Base-by-base conservation (phyloP, 2,888 invertebrate genomes). In the Lordiphosa andalusiaca region DNA sequence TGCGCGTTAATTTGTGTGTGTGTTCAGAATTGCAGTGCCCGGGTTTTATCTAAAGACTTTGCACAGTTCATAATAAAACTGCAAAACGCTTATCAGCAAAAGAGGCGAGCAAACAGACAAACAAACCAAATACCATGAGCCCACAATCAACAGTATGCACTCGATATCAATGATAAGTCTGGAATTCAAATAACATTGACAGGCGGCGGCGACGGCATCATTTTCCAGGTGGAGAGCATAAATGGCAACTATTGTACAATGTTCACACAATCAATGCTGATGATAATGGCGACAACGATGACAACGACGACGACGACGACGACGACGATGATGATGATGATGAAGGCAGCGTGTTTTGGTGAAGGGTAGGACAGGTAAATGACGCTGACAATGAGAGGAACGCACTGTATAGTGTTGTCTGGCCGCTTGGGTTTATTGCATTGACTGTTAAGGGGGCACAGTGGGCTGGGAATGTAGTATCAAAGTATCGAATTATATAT, bases 231-330 rank as follows among this genome's bases (percentile, higher is more conserved):
- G 23, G 12, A 23, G 52, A 9, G 19, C 47, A 68, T 55, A 74
- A 68, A 68, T 74, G 61, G 54, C 65, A 74, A 68, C 61, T 74
- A 71, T 72, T 71, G 57, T 62, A 42, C 54, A 70, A 42, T 48
- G 60, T 67, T 62, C 56, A 48, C 53, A 73, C 74, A 74, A 74
- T 72, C 71, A 71, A 64, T 65, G 68, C 61, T 67, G 57, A 73
- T 69, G 67, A 52, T n/a, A 36, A 48, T 40, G 53, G 38, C 13
- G 30, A 53, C 25, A 46, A 39, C 33, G 12, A 53, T 10, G 46
- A 58, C 40, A 53, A 73, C 54, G 54, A 69, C 54, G 67, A 51
- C 64, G 69, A 53, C 41, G 23, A 33, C 19, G 35, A 30, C 2
- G 7, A 12, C 44, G 33, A 12, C 19, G 16, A 13, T n/a, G n/a